Base-by-base conservation (phyloP, 1,140 invertebrate genomes). In the Listronotus bonariensis region DNA sequence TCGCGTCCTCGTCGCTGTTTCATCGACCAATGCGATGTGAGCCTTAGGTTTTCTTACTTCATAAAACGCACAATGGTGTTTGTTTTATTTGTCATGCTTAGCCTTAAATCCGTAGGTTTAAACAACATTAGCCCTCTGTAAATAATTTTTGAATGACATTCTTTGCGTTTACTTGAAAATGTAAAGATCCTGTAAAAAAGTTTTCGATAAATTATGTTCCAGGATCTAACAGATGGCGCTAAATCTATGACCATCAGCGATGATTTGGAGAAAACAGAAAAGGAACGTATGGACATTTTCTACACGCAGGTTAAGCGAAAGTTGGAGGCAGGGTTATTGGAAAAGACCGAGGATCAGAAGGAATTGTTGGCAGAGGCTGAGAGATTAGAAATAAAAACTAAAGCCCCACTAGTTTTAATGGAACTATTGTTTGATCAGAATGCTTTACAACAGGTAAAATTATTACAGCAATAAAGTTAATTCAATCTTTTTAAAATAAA, bases 261-360 rank as follows among this genome's bases (percentile, higher is more conserved):
- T 79, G 97, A 99, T 81, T 84, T 95, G 68, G 97, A 99, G 72
- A 99, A 99, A 83, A 90, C 91, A 62, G 92, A 95, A 75, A 95
- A 93, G 75, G 96, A 99, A 79, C 89, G 97, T 64, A 91, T 98
- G 83, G 93, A 99, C 76, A 89, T 99, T 68, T 93, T 98, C 77
- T 98, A 97, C 76, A 88, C 90, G 58, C 87, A 88, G 78, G 87
- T 96, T 14, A 92, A 96, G 81, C 86, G 86, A 72, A 85, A 86
- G 68, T 82, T 86, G 7, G 87, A 89, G 69, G 81, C 85, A 17
- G 85, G 85, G 7, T 83, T 85, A 49, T 76, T 92, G 61, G 83
- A 87, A 20, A 80, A 82, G 61, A 77, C 81, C 40, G 79, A 82
- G 43, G 82, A 84, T 45, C 88, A 91, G 70, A 95, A 93, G 74